Evolutionary conservation across 2,797 vertebrate genomes (phyloP), one percentile per base, ranked within the genome.

Genomic region (Poeciliopsis turneri): DNA sequence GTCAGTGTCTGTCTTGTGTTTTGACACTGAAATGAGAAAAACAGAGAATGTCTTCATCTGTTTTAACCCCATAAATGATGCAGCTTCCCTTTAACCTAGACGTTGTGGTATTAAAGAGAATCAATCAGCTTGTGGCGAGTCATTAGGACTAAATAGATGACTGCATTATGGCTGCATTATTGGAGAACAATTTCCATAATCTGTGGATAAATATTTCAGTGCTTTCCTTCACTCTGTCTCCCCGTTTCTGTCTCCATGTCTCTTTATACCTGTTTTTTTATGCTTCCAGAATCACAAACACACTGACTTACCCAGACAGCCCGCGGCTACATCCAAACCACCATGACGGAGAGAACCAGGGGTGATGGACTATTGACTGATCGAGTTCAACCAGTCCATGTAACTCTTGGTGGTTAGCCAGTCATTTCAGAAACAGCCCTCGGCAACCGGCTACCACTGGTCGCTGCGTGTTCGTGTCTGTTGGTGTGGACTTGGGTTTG

Each of bases 351-450:
- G 68, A 88, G 70, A 82, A 86, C 81, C 76, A 75, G 83, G 57
- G 82, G 82, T 91, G 91, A 88, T 87, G 79, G 87, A 89, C 82
- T 93, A 90, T 89, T 91, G 92, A 91, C 88, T 88, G 90, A 87
- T 83, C 66, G 82, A 86, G 88, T 87, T 89, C 81, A 87, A 90
- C 84, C 83, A 89, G 87, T 82, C 76, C 49, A 72, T 88, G 89
- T 90, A 87, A 84, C 84, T 88, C 80, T 83, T 86, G 88, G 86
- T 92, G 83, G 88, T 89, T 83, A 87, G 83, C 74, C 85, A 90
- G 86, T 89, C 87, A 87, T 90, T 91, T 88, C 88, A 92, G 90
- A 88, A 85, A 86, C 82, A 86, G 88, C 90, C 88, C 86, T 87
- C 76, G 91, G 89, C 88, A 88, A 85, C 84, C 81, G 78, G 68